Conservation (phyloP, 2,797 vertebrate genomes). For the Sebastiscus tertius region DNA sequence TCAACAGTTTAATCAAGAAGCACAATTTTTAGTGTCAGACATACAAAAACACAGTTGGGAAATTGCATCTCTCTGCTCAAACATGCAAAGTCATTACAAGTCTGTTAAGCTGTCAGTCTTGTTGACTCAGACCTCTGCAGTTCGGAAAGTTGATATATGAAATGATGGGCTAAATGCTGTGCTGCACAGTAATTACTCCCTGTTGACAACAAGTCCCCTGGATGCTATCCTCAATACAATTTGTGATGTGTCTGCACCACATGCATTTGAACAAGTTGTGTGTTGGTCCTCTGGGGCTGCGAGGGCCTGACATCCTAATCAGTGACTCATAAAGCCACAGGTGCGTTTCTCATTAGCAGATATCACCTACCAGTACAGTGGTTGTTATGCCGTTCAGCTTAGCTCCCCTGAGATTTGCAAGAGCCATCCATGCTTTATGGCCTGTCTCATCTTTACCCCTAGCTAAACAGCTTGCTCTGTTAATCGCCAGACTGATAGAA, state of each 20-base stretch:
- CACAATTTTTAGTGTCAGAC: background rate
- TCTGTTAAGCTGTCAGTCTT: background rate
- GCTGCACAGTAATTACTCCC: conserved; percentile 48
- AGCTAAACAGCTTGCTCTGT: background rate
- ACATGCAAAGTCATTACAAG: background rate
- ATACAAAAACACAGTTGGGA: background rate
- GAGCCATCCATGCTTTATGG: background rate
- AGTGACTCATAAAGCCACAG: conserved; percentile 58
- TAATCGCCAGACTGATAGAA: conserved; percentile 1
- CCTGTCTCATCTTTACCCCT: background rate
- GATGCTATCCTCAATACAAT: background rate
- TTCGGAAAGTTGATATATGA: background rate
- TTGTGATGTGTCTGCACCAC: conserved; percentile 21
- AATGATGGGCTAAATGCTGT: conserved; percentile 3
- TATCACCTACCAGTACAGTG: conserved; percentile 28
- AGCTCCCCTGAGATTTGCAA: conserved; percentile 6
- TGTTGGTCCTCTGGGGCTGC: conserved; percentile 12
- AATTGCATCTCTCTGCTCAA: background rate
- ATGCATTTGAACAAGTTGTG: conserved; percentile 11
- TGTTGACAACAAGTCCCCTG: conserved; percentile 13
- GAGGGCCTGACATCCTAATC: conserved; percentile 35
- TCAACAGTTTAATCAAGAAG: background rate
- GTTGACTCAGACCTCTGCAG: conserved; percentile 4
- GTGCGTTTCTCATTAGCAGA: conserved; percentile 62
- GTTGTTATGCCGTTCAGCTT: conserved; percentile 32